Evolutionary conservation across 2,888 invertebrate genomes (phyloP).

Genomic region (Artemia sinica): DNA sequence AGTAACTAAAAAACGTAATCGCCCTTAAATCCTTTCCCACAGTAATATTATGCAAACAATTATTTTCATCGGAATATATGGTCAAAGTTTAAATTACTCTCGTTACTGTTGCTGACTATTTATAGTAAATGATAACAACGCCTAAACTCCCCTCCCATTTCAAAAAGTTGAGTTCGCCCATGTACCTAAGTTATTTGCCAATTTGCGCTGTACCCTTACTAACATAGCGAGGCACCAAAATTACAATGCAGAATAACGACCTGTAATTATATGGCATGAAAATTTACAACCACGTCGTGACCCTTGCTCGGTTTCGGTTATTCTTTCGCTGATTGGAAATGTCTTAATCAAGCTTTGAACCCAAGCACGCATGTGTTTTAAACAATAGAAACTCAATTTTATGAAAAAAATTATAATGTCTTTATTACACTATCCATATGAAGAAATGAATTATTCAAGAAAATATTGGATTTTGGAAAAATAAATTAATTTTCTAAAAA

Average conservation of each 20-base stretch:
- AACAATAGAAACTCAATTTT: conserved; percentile 13
- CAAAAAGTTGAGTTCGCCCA: no score
- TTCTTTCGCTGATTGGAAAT: conserved; percentile 9
- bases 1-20: no score
- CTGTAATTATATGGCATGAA: conserved; percentile 8
- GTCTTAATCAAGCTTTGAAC: conserved; percentile 9
- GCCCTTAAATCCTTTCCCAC: no score
- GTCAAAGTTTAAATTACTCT: no score
- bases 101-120: no score
- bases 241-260: conserved; percentile 14
- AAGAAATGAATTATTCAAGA: no score
- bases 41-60: no score
- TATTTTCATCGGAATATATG: no score
- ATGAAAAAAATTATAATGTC: background rate
- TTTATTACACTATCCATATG: background rate
- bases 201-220: background rate
- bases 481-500: no score
- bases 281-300: conserved; percentile 9
- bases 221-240: conserved; percentile 6
- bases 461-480: no score
- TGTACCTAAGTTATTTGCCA: background rate
- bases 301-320: background rate
- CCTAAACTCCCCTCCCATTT: no score
- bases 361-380: background rate
- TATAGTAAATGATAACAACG: no score